Conservation (phyloP, 2,113 vertebrate species). For the Rissa tridactyla region DNA sequence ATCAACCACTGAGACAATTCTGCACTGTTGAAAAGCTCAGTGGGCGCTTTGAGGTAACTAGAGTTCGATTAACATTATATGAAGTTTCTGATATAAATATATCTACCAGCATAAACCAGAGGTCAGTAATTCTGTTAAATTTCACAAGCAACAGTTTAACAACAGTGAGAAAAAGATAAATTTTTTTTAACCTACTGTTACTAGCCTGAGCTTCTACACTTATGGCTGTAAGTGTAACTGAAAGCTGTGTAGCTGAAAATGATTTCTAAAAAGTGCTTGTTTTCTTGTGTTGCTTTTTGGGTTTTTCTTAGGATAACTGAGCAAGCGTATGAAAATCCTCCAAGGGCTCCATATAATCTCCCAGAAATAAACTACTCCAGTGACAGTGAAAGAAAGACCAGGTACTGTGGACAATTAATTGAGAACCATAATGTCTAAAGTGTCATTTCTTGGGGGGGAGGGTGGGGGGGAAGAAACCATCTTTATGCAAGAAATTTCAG, state of each 20-base stretch:
- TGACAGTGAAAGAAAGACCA: slow-evolving; percentile 27
- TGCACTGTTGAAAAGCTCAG: not conserved
- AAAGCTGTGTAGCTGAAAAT: not conserved
- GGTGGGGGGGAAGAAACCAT: not conserved
- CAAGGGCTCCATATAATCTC: not conserved
- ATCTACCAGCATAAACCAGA: not conserved
- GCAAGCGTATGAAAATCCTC: not conserved
- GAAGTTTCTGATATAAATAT: not conserved
- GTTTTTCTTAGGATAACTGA: slow-evolving; percentile 28
- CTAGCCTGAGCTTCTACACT: not conserved
- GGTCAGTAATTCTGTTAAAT: not conserved
- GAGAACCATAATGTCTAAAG: not conserved
- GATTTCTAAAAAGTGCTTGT: not conserved
- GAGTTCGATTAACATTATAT: not conserved
- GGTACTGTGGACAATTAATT: slow-evolving; percentile 18
- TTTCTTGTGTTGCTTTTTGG: not conserved
- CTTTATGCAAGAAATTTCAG: not conserved
- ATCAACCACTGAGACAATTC: not conserved
- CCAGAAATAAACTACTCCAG: not conserved
- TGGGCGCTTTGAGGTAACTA: not conserved
- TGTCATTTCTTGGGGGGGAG: not conserved
- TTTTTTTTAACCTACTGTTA: not conserved
- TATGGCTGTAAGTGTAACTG: not conserved
- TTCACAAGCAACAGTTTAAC: not conserved
- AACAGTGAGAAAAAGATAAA: not conserved